Conservation (phyloP, 2,797 vertebrate genomes). For the Salmo trutta region DNA sequence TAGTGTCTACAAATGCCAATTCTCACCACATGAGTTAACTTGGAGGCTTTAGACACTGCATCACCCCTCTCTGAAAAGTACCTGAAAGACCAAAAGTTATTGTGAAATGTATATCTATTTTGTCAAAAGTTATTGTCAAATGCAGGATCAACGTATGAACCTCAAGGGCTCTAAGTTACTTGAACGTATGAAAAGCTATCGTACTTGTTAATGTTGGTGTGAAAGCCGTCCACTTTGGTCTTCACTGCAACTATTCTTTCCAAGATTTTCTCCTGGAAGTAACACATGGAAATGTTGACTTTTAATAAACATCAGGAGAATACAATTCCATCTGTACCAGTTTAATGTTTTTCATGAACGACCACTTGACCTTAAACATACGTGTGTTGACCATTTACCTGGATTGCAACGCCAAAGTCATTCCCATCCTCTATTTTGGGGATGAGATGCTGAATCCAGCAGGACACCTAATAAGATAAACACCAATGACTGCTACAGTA, state of each 20-base stretch:
- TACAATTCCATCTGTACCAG: background rate
- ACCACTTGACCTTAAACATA: background rate
- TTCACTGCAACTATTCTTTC: slow-evolving; percentile 85
- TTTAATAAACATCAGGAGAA: background rate
- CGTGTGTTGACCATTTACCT: slow-evolving; percentile 68
- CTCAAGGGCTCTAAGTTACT: background rate
- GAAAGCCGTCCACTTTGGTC: slow-evolving; percentile 86
- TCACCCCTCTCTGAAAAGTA: slow-evolving; percentile 90
- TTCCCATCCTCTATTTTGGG: slow-evolving; percentile 93
- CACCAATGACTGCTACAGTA: background rate
- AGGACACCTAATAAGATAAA: slow-evolving; percentile 57
- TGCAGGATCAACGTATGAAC: background rate
- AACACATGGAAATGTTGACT: background rate
- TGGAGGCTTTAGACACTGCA: slow-evolving; percentile 89
- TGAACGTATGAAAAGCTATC: slow-evolving; percentile 17
- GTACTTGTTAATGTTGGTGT: slow-evolving; percentile 88
- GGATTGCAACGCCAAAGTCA: slow-evolving; percentile 91
- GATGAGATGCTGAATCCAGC: slow-evolving; percentile 88
- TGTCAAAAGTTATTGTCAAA: background rate
- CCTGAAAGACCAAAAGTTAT: slow-evolving; percentile 54
- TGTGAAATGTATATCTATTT: background rate
- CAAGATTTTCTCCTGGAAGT: slow-evolving; percentile 85
- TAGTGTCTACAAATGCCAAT: background rate
- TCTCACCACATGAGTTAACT: slow-evolving; percentile 89
- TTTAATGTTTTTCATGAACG: background rate